These are phyloP conservation scores for Lordiphosa stackelbergi DNA, from an alignment of 1,140 invertebrate species.

Conservation along the genomic window DNA sequence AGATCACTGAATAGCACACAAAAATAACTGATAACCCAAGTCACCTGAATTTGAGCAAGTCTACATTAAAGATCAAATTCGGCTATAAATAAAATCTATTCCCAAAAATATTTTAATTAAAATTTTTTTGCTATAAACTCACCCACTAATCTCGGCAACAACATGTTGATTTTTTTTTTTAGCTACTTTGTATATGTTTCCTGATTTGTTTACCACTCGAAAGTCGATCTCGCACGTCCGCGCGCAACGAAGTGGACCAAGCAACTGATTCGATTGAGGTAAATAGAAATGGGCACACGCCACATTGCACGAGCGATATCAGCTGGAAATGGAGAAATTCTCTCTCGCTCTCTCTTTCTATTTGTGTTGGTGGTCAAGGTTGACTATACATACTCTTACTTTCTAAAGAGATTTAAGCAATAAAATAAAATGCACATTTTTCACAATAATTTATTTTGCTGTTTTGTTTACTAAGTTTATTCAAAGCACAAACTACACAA, in stretches of 20 bases:
- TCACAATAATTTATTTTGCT: conserved; percentile 38
- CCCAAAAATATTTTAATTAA: too few relatives aligned
- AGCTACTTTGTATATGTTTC: too few relatives aligned
- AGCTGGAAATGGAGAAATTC: too few relatives aligned
- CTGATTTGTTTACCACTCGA: not conserved
- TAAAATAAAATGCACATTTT: too few relatives aligned
- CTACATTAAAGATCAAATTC: not conserved
- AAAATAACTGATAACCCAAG: too few relatives aligned
- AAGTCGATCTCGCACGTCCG: conserved; percentile 30
- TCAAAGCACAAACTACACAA: conserved; percentile 58
- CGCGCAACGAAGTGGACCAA: conserved; percentile 28
- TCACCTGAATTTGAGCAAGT: not conserved
- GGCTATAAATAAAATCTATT: too few relatives aligned
- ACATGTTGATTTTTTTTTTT: conserved; percentile 27
- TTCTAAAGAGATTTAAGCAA: too few relatives aligned
- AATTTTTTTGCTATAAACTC: conserved; percentile 22
- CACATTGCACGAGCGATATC: not conserved
- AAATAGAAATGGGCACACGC: conserved; percentile 5
- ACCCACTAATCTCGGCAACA: conserved; percentile 45
- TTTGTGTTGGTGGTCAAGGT: too few relatives aligned
- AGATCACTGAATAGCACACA: too few relatives aligned
- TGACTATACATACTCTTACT: too few relatives aligned
- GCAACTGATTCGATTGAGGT: conserved; percentile 22
- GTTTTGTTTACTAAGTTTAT: conserved; percentile 38
- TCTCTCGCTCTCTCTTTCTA: not conserved